Evolutionary conservation across 2,888 invertebrate species (phyloP), one percentile per base, ranked within the genome.

Genomic region (Celastrina argiolus): DNA sequence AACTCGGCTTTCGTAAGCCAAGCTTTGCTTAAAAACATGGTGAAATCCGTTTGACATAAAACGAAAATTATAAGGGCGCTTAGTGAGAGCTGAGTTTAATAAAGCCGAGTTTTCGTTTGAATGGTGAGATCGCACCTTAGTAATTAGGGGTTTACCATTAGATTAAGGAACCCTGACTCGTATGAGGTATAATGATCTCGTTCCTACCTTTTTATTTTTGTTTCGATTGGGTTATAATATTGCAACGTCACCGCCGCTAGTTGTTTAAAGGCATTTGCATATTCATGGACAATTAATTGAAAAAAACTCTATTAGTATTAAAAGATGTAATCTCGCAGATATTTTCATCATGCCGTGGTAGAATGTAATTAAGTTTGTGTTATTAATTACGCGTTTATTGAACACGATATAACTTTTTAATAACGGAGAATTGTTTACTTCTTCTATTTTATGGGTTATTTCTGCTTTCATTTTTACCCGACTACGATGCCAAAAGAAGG

Each of bases 321-420:
- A 39, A 39, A 61, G 39, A 61, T 61, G 61, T 61, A 61, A 61
- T 61, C 61, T 61, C 61, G 14, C 6, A 5, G 36, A 61, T 22
- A 61, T 61, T 61, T 61, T 61, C 61, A 59, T 59, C 34, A 34
- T 34, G 31, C 31, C 59, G 59, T 59, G 36, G 39, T 61, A 22
- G 14, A 34, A 18, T 22, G 61, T 39, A 61, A 61, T 61, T 61
- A 36, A 61, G 61, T 36, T 61, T 61, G 39, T 51, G 51, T 51
- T 61, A 39, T 39, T 58, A 61, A 61, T 61, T 61, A 36, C 34
- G 10, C 61, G 61, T 61, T 61, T 14, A 61, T 61, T 31, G 22
- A 39, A 22, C 61, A 36, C 61, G 22, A 39, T 39, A 22, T 12
- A 59, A 61, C 39, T 61, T 22, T 61, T 22, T 22, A 18, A 22